Base-by-base conservation (phyloP, 2,888 invertebrate genomes). In the Pilophorus perplexus region DNA sequence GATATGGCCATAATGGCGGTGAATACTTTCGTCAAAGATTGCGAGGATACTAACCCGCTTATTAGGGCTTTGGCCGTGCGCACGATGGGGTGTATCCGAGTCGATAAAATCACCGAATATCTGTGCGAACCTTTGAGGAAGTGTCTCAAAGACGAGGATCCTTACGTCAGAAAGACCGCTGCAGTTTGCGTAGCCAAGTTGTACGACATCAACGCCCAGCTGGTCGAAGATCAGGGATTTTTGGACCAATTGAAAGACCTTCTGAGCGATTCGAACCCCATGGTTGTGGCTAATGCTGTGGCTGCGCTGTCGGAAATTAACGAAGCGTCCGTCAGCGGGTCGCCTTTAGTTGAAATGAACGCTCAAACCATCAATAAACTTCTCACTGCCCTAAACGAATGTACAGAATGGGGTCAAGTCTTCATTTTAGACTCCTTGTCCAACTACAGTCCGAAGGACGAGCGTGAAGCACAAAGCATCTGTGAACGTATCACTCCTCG, bases 1-100 rank as follows among this genome's bases (percentile, higher is more conserved):
- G 99, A 99, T 77, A 95, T 98, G 92, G 99, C 99, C 64, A 99
- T 99, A 69, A 97, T 99, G 97, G 99, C 99, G 10, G 99, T 99
- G 67, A 99, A 99, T 80, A 99, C 99, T 5, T 99, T 99, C 81
- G 99, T 99, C 71, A 98, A 97, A 27, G 99, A 99, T 80, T 99
- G 99, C 80, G 98, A 99, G 82, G 99, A 99, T 79, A 94, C 97
- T 10, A 99, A 99, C 82, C 99, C 99, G 27, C 81, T 99, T 76
- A 99, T 99, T 76, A 85, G 99, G 72, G 99, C 99, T 1, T 80
- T 99, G 75, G 99, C 99, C 33, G 99, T 99, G 27, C 84, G 99
- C 67, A 99, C 99, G 16, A 99, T 99, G 99, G 99, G 99, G 62
- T 99, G 99, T 78, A 99, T 99, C 76, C 85, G 99, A 12, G 99